These are phyloP conservation scores for Hirtodrosophila cameraria DNA, from an alignment of 2,888 invertebrate genomes.

Conservation along the genomic window DNA sequence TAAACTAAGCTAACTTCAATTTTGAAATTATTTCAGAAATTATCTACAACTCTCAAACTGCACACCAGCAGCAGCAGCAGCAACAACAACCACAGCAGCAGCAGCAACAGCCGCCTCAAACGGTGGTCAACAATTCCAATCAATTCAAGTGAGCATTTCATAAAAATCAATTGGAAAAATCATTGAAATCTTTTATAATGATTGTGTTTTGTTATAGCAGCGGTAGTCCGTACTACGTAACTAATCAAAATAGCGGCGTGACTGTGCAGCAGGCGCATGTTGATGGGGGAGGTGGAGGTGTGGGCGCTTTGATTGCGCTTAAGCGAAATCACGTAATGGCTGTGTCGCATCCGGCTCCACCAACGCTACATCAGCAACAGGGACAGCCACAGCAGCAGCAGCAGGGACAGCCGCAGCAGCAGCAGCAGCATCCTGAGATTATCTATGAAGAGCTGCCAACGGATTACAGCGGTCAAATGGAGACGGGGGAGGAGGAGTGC, in stretches of 20 bases:
- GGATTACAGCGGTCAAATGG: constrained; percentile 82
- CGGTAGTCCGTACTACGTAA: constrained; percentile 81
- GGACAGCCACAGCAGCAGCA: constrained; percentile 62
- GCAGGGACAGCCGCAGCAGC: constrained; percentile 40
- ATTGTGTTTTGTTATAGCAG: constrained; percentile 52
- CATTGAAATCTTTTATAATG: background rate
- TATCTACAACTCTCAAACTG: constrained; percentile 82
- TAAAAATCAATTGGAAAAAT: too few relatives aligned
- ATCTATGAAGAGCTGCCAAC: constrained; percentile 83
- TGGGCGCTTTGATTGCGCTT: constrained; percentile 81
- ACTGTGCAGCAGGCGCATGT: constrained; percentile 60
- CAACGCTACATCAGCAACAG: constrained; percentile 67
- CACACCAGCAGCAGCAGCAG: constrained; percentile 67
- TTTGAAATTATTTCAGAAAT: constrained; percentile 71
- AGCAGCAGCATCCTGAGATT: constrained; percentile 76
- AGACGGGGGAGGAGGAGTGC: constrained; percentile 82
- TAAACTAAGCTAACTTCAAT: background rate
- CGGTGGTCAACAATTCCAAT: constrained; percentile 81
- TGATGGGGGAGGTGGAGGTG: constrained; percentile 58
- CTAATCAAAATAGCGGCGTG: constrained; percentile 78
- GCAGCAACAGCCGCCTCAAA: constrained; percentile 68
- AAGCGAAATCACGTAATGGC: constrained; percentile 82
- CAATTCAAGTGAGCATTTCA: constrained; percentile 80
- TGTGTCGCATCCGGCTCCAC: constrained; percentile 65
- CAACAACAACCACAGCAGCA: constrained; percentile 55